Evolutionary conservation across 2,113 vertebrate species (phyloP).

Genomic region (Ellobius talpinus): DNA sequence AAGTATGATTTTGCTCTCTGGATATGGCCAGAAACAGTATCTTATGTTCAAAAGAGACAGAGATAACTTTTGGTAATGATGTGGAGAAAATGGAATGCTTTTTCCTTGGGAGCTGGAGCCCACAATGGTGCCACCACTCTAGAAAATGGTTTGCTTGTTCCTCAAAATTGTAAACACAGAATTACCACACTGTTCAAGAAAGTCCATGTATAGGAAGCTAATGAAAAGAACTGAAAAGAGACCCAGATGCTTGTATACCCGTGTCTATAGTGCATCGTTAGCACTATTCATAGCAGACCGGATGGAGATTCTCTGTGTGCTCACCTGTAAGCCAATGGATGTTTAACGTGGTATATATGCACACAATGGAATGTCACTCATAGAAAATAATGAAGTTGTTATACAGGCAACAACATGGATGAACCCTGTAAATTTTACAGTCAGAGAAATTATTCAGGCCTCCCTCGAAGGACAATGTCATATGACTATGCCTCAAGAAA

Average conservation of each 20-base stretch:
- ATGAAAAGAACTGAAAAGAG: neutral
- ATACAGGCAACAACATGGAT: neutral
- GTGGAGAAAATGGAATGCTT: neutral
- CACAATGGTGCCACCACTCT: neutral
- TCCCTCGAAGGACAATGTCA: neutral
- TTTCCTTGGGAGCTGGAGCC: neutral
- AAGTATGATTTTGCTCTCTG: slow-evolving; percentile 17
- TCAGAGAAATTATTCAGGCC: neutral
- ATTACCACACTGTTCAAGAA: neutral
- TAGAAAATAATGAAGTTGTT: neutral
- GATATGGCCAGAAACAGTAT: neutral
- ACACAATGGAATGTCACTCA: neutral
- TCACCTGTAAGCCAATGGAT: neutral
- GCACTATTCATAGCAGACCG: neutral
- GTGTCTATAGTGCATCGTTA: neutral
- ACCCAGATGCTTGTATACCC: neutral
- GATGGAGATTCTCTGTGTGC: neutral
- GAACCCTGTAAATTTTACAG: neutral
- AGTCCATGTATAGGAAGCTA: neutral
- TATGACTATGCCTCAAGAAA: neutral
- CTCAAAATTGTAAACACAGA: neutral
- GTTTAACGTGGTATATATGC: neutral
- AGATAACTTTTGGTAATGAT: neutral
- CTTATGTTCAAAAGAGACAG: neutral
- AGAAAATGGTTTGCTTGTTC: slow-evolving; percentile 20